These are phyloP conservation scores for Drosophila pruinosa DNA, from an alignment of 1,140 invertebrate genomes.

Conservation along the genomic window DNA sequence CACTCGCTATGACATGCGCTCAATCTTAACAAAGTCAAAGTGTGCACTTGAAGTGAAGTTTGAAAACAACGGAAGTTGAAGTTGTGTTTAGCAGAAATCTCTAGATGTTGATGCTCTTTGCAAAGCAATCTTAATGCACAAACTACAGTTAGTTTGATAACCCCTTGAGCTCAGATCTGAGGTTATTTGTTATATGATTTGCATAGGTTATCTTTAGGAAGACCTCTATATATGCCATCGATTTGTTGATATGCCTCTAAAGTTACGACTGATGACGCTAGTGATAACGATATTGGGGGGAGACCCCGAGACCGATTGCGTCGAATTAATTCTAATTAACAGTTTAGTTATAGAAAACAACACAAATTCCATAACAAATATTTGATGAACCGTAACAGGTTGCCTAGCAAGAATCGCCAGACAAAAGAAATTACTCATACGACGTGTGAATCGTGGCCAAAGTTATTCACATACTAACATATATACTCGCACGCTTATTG, in stretches of 20 bases:
- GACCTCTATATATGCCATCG: conserved; percentile 13
- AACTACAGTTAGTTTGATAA: conserved; percentile 20
- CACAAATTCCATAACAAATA: background rate
- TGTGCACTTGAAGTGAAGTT: background rate
- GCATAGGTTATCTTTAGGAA: conserved; percentile 4
- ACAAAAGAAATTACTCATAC: conserved; percentile 30
- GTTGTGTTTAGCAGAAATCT: background rate
- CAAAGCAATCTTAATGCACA: background rate
- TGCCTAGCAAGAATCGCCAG: background rate
- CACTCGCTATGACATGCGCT: background rate
- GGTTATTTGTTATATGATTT: background rate
- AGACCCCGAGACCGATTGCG: background rate
- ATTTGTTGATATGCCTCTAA: conserved; percentile 46
- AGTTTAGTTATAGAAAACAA: background rate
- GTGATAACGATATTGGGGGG: background rate
- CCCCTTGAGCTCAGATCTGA: conserved; percentile 14
- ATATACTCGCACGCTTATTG: conserved; percentile 52
- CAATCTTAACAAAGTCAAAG: background rate
- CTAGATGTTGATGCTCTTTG: background rate
- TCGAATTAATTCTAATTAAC: conserved; percentile 3
- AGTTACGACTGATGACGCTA: conserved; percentile 23
- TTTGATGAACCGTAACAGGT: background rate
- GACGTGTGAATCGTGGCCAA: conserved; percentile 27
- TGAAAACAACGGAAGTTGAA: background rate
- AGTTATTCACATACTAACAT: background rate